Percentiles rank a stretch among this genome's conserved stretches.
phyloP scores from a whole-genome alignment of 2,113 vertebrate species.

The Melanostigma gelatinosum region DNA sequence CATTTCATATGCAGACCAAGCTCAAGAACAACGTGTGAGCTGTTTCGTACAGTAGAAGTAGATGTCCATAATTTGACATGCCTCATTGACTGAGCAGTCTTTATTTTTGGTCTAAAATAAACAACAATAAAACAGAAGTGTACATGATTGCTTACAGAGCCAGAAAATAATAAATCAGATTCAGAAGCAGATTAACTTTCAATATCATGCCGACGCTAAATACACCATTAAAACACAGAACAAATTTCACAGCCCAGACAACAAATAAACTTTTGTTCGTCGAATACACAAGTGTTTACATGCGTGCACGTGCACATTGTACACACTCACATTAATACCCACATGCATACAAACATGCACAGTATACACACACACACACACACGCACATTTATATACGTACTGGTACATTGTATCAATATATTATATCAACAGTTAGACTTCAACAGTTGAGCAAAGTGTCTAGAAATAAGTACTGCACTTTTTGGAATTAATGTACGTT shows the following conservation, averaged over 20 bases:
- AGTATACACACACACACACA: background rate
- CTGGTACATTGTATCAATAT: background rate
- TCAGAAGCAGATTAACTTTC: background rate
- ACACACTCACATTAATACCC: background rate
- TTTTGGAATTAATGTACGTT: too few species aligned
- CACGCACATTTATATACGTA: background rate
- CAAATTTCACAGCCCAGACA: background rate
- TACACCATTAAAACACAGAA: background rate
- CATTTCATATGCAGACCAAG: constrained; percentile 11
- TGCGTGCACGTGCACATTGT: background rate
- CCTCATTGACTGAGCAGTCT: background rate
- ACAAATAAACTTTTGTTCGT: background rate
- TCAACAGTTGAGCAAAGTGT: too few species aligned
- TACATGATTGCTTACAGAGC: background rate
- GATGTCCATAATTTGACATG: background rate
- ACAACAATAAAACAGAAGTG: background rate
- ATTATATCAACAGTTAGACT: background rate
- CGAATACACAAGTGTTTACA: background rate
- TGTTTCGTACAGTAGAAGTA: background rate
- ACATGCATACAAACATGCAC: background rate
- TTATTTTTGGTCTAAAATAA: background rate
- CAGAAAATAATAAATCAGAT: constrained; percentile 17
- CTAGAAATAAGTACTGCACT: too few species aligned
- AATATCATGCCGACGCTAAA: background rate
- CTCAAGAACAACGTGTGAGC: background rate